Conservation (phyloP, 2,797 vertebrate genomes). For the Apodemus agrarius region DNA sequence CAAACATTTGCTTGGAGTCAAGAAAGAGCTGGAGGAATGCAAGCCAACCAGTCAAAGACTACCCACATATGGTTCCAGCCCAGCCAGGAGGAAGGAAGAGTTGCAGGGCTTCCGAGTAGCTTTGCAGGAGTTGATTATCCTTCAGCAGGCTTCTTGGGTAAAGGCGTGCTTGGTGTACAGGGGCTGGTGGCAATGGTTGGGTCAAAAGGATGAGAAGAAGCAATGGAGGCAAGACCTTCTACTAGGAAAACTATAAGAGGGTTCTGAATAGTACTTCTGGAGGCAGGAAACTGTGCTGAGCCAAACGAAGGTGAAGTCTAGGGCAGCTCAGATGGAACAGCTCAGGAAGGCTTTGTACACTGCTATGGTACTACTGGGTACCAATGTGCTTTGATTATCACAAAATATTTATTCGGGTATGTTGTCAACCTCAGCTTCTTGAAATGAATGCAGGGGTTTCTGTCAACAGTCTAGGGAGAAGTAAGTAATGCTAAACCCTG, state of each 20-base stretch:
- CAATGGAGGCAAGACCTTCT: not conserved
- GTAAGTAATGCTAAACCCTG: not conserved
- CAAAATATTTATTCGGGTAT: not conserved
- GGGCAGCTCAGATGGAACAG: not conserved
- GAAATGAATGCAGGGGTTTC: not conserved
- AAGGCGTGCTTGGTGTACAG: not conserved
- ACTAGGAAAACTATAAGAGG: not conserved
- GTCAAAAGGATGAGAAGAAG: not conserved
- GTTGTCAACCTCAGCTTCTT: not conserved
- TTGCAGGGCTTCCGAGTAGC: not conserved
- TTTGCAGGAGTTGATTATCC: slow-evolving; percentile 4
- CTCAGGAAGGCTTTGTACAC: not conserved
- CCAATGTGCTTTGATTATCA: not conserved
- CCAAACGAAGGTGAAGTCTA: not conserved
- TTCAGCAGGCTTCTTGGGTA: not conserved
- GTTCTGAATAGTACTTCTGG: not conserved
- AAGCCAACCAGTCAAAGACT: not conserved
- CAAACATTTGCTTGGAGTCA: slow-evolving; percentile 6
- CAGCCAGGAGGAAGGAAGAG: not conserved
- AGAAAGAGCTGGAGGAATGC: not conserved
- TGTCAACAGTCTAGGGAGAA: not conserved
- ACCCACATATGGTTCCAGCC: not conserved
- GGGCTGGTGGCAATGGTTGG: not conserved
- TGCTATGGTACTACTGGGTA: not conserved
- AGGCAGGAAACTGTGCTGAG: not conserved